These are phyloP conservation scores for Chrysolina oricalcia DNA, from an alignment of 2,888 invertebrate genomes.

Conservation along the genomic window DNA sequence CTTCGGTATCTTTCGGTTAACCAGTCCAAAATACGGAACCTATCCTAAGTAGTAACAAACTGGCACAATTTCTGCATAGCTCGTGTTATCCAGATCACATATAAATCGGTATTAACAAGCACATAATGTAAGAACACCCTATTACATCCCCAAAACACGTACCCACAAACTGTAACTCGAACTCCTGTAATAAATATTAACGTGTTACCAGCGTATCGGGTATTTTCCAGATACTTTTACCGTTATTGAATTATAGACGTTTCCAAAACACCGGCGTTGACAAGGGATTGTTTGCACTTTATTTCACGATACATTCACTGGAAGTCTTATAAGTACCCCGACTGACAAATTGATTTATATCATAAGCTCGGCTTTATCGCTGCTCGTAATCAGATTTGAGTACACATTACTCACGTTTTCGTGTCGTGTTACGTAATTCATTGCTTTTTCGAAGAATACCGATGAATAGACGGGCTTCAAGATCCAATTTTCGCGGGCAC, in stretches of 20 bases:
- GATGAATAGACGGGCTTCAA: slow-evolving; percentile 7
- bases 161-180: neutral
- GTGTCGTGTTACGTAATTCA: slow-evolving; percentile 28
- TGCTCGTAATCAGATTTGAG: slow-evolving; percentile 33
- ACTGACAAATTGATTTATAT: slow-evolving; percentile 38
- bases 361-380: slow-evolving; percentile 33
- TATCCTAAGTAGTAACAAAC: too few species aligned
- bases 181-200: slow-evolving; percentile 19
- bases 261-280: slow-evolving; percentile 18
- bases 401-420: slow-evolving; percentile 24
- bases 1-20: too few species aligned
- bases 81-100: neutral
- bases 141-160: slow-evolving; percentile 5
- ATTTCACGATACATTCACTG: slow-evolving; percentile 31
- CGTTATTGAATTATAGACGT: slow-evolving; percentile 28
- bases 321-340: slow-evolving; percentile 42
- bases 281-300: slow-evolving; percentile 23
- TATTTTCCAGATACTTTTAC: slow-evolving; percentile 29
- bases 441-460: neutral
- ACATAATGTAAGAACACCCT: neutral
- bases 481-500: slow-evolving; percentile 14
- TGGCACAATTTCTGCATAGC: neutral
- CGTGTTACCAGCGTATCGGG: slow-evolving; percentile 17
- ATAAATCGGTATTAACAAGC: neutral
- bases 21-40: too few species aligned